Percentiles rank a stretch among this genome's conserved stretches.
phyloP scores from a whole-genome alignment of 2,113 vertebrate genomes.

The Odontesthes bonariensis region DNA sequence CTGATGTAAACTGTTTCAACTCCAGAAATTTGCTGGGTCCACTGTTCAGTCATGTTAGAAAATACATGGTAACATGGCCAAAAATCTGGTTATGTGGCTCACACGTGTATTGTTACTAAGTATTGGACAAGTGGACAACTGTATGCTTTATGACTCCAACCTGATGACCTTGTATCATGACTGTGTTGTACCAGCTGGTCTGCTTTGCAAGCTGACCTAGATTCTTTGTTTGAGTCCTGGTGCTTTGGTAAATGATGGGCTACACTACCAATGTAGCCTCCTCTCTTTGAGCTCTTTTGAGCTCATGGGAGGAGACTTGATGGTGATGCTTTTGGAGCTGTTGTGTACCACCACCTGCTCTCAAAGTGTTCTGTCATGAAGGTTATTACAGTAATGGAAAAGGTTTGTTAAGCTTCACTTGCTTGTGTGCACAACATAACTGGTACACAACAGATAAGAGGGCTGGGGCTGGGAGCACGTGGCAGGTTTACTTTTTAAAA shows the following conservation, averaged over 20 bases:
- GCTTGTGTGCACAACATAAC: slow-evolving; percentile 44
- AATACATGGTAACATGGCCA: too few relatives aligned
- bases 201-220: not conserved
- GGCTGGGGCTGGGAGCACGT: slow-evolving; percentile 8
- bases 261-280: not conserved
- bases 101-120: too few relatives aligned
- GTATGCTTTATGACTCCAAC: not conserved
- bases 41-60: too few relatives aligned
- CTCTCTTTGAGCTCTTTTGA: slow-evolving; percentile 11
- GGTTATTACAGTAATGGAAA: slow-evolving; percentile 72
- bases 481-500: slow-evolving; percentile 23
- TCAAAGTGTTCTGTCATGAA: slow-evolving; percentile 31
- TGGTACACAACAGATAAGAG: slow-evolving; percentile 8
- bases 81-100: too few relatives aligned
- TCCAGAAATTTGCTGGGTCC: too few relatives aligned
- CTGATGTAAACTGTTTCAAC: too few relatives aligned
- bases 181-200: not conserved
- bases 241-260: slow-evolving; percentile 17
- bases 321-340: slow-evolving; percentile 30
- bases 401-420: slow-evolving; percentile 62
- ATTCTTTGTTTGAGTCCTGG: not conserved
- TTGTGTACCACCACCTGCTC: not conserved
- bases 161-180: not conserved
- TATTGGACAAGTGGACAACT: too few relatives aligned
- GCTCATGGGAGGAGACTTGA: slow-evolving; percentile 36